A percentile compares a stretch with the other conserved stretches of the same genome.
Conservation (phyloP, 2,888 invertebrate species). For the Volucella zonaria region DNA sequence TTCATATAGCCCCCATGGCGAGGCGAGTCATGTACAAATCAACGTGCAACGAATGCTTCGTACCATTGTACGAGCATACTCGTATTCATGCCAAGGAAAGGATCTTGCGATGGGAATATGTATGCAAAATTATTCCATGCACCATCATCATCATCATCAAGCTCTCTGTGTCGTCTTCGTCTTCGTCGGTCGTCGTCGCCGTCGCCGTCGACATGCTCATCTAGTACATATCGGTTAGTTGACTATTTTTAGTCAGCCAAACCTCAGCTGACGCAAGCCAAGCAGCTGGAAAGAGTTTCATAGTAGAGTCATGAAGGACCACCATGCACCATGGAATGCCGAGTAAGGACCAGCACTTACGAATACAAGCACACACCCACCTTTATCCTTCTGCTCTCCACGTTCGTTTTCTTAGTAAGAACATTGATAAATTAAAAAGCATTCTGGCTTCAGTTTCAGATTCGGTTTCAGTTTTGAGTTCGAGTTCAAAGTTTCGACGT, state of each 20-base stretch:
- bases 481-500: conserved; percentile 10
- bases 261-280: conserved; percentile 54
- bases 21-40: conserved; percentile 34
- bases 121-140: conserved; percentile 67
- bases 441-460: conserved; percentile 28
- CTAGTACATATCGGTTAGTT: conserved; percentile 41
- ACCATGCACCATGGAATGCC: conserved; percentile 51
- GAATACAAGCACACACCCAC: not conserved
- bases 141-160: conserved; percentile 65
- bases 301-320: conserved; percentile 30
- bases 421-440: conserved; percentile 59
- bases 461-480: not conserved
- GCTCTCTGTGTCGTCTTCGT: conserved; percentile 41
- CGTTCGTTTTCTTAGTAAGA: conserved; percentile 15
- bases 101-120: conserved; percentile 45
- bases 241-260: conserved; percentile 54
- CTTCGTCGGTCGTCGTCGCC: conserved; percentile 45
- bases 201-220: conserved; percentile 30
- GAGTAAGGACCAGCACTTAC: conserved; percentile 42
- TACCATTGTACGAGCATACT: not conserved
- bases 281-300: conserved; percentile 15
- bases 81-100: conserved; percentile 38
- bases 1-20: conserved; percentile 30
- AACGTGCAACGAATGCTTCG: conserved; percentile 32
- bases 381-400: not conserved